Evolutionary conservation across 2,797 vertebrate genomes (phyloP).

Genomic region (Sebastes cheni): DNA sequence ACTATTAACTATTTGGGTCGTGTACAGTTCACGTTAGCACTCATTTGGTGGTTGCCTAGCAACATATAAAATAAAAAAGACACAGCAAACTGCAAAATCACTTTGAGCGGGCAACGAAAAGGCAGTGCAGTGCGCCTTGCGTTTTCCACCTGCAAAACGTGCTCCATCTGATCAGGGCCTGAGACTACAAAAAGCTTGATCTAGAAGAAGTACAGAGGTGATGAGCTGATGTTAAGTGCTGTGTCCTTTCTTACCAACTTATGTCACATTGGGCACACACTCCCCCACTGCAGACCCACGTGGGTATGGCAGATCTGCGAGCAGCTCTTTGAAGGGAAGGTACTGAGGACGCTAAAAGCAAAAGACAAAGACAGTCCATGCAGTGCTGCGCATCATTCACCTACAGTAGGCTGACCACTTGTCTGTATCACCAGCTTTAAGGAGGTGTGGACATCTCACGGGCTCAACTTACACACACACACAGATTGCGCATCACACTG

Average conservation of each 20-base stretch:
- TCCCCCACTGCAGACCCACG: neutral
- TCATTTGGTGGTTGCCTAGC: too few relatives aligned
- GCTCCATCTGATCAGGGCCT: too few relatives aligned
- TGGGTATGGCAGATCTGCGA: conserved; percentile 2
- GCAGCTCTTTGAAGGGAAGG: conserved; percentile 18
- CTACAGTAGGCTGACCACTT: conserved; percentile 19
- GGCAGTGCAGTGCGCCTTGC: too few relatives aligned
- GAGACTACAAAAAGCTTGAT: conserved; percentile 7
- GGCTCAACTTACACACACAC: conserved; percentile 40
- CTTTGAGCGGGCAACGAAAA: too few relatives aligned
- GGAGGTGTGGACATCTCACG: conserved; percentile 20
- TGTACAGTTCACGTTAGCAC: too few relatives aligned
- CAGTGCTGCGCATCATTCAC: conserved; percentile 37
- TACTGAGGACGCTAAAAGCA: neutral
- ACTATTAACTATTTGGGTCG: too few relatives aligned
- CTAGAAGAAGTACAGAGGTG: conserved; percentile 2
- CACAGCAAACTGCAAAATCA: too few relatives aligned
- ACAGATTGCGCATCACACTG: conserved; percentile 25
- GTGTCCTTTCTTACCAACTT: conserved; percentile 14
- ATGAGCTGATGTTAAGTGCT: neutral
- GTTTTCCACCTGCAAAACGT: too few relatives aligned
- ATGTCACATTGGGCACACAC: conserved; percentile 1
- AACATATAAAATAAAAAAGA: too few relatives aligned
- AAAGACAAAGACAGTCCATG: conserved; percentile 43
- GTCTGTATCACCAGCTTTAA: conserved; percentile 26